phyloP scores from a whole-genome alignment of 2,888 invertebrate genomes.

The Polietes domitor region DNA sequence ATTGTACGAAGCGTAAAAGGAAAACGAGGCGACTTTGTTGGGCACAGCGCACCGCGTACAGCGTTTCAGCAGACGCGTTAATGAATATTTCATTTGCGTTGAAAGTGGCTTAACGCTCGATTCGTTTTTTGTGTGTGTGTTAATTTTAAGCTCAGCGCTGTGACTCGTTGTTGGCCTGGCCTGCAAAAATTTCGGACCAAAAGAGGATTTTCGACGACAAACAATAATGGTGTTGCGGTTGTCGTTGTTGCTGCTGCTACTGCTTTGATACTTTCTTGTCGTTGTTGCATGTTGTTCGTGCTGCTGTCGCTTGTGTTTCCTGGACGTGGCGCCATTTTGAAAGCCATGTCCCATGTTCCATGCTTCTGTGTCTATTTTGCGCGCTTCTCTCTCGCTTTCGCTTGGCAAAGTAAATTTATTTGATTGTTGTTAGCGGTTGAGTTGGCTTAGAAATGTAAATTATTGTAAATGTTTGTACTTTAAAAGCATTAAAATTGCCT shows the following conservation, averaged over 20 bases:
- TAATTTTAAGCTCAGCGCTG: conserved; percentile 5
- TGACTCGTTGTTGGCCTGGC: conserved; percentile 45
- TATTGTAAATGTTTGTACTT: conserved; percentile 71
- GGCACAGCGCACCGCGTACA: background rate
- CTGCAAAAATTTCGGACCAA: conserved; percentile 60
- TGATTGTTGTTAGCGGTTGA: conserved; percentile 71
- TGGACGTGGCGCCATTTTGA: conserved; percentile 66
- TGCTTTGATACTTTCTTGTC: no score
- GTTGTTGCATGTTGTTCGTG: conserved; percentile 11
- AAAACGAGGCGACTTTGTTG: background rate
- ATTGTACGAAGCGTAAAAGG: conserved; percentile 44
- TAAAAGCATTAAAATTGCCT: conserved; percentile 22
- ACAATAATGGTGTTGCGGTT: conserved; percentile 54
- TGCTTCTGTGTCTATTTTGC: conserved; percentile 33
- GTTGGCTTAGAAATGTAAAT: conserved; percentile 77
- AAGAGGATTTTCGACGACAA: conserved; percentile 61
- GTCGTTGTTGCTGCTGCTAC: background rate
- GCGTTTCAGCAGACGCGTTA: conserved; percentile 70
- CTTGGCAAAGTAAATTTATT: conserved; percentile 69
- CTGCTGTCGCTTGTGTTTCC: conserved; percentile 36
- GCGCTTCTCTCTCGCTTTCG: background rate
- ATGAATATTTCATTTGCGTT: conserved; percentile 76
- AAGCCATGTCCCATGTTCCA: conserved; percentile 57
- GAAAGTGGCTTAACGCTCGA: conserved; percentile 67
- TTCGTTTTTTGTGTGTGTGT: conserved; percentile 12